Base-by-base conservation (phyloP, 2,888 invertebrate species). In the Lasioglossum villosulum region DNA sequence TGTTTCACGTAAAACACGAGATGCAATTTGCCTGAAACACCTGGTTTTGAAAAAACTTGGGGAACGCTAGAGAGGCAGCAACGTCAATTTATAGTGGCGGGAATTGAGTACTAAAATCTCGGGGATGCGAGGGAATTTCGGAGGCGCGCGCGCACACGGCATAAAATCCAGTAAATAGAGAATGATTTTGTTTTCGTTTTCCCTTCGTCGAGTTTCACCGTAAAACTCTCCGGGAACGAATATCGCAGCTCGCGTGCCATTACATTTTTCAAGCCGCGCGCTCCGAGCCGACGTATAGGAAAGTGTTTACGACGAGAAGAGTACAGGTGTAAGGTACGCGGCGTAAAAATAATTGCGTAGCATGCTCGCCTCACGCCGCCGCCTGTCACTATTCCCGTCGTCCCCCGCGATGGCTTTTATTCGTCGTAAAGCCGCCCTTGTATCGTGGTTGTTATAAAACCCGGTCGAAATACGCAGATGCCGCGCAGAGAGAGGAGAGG, bases 321-420 rank as follows among this genome's bases (percentile, higher is more conserved):
- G 80, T 86, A 83, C 91, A 91, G 88, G 91, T 90, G 90, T 89
- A 86, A 87, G 83, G 73, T 71, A 59, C 72, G 48, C 70, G 75
- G 81, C 80, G 76, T 84, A 86, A 90, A 88, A 85, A 89, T 91
- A 88, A 91, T 91, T 91, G 83, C 82, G 80, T 79, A 70, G n/a
- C 70, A 37, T 78, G 76, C 82, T 76, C 78, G 56, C 86, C 88
- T 90, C 90, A 80, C 89, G 81, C 83, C 80, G 73, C 84, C 82
- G 73, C 85, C 84, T 86, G 79, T 90, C 88, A 83, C 88, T 80
- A 88, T 88, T 86, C 78, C 19, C 86, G 82, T 73, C 86, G 86
- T 59, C 74, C 73, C 84, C 76, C 89, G 70, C 68, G 85, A 79
- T 80, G 80, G 80, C 82, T 88, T 90, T 90, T 89, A 90, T 89